Conservation (phyloP, 2,113 vertebrate species). For the Amazona vittata region DNA sequence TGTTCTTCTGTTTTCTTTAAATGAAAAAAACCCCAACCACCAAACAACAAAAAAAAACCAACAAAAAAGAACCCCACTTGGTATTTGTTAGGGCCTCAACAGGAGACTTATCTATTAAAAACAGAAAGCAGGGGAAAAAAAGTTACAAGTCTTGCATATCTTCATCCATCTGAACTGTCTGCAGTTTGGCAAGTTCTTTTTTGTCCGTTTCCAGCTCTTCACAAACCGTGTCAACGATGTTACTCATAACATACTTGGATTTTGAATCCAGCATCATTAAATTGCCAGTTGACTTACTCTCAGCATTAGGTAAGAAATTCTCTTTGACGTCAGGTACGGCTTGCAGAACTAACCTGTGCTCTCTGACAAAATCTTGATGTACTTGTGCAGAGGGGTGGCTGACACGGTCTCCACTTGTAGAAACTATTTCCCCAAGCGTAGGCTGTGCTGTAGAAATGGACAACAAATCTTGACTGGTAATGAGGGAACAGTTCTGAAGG, state of each 20-base stretch:
- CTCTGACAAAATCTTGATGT: slow-evolving; percentile 80
- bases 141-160: slow-evolving; percentile 92
- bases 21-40: not conserved
- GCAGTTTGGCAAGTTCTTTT: slow-evolving; percentile 97
- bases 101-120: slow-evolving; percentile 63
- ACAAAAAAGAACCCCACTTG: not conserved
- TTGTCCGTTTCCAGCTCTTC: slow-evolving; percentile 93
- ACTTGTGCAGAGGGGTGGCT: slow-evolving; percentile 73
- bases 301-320: slow-evolving; percentile 85
- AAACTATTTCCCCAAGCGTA: slow-evolving; percentile 70
- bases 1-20: slow-evolving; percentile 59
- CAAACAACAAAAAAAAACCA: not conserved
- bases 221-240: slow-evolving; percentile 88
- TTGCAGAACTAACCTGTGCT: slow-evolving; percentile 83
- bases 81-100: slow-evolving; percentile 51
- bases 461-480: slow-evolving; percentile 79
- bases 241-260: slow-evolving; percentile 84
- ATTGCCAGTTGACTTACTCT: slow-evolving; percentile 78
- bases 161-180: slow-evolving; percentile 96
- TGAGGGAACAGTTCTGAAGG: slow-evolving; percentile 82
- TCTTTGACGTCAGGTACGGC: slow-evolving; percentile 83
- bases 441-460: slow-evolving; percentile 76
- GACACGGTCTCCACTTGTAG: slow-evolving; percentile 65
- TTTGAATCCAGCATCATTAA: slow-evolving; percentile 82
- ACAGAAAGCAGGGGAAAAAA: slow-evolving; percentile 47